Base-by-base conservation (phyloP, 2,888 invertebrate species). In the Girardia tigrina region DNA sequence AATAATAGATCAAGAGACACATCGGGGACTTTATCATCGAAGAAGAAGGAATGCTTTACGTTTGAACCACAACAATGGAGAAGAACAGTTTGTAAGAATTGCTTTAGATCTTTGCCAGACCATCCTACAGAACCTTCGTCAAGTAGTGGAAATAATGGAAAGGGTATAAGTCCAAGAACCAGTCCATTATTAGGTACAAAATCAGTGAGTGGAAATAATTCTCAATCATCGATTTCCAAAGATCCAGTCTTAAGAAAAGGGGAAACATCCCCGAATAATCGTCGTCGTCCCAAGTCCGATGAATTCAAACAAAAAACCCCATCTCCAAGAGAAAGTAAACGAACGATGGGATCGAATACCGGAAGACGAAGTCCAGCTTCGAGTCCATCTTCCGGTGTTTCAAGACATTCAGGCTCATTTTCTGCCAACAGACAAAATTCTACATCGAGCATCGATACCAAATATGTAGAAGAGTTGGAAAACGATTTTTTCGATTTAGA, bases 21-120 rank as follows among this genome's bases (percentile, higher is more conserved):
- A 56, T 56, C 56, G n/a, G n/a, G n/a, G 4, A 56, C 56, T 4
- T 56, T 56, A n/a, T 12, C 56, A 56, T n/a, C 42, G 14, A 73
- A 73, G 73, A 75, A 75, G 42, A 76, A 76, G 71, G 80, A 80
- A 26, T 82, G 82, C 78, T 78, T 77, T 0, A 79, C 76, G 70
- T 85, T 85, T 79, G 85, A 85, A 79, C 82, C 85, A 12, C 85
- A 85, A 77, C 81, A 82, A 72, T 84, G 84, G 82, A 78, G 81
- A 56, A 83, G 82, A 78, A 84, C 82, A 28, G 79, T 84, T 28
- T 85, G 85, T 80, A 82, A 81, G 78, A 83, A 84, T 75, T 83
- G 83, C 77, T 83, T 83, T 77, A 81, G 83, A 70, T 77, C 81
- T 12, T 79, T 80, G 42, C 80, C 80, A 23, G 80, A 81, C 77